Evolutionary conservation across 2,888 invertebrate genomes (phyloP).

Genomic region (Augiades crinisus): DNA sequence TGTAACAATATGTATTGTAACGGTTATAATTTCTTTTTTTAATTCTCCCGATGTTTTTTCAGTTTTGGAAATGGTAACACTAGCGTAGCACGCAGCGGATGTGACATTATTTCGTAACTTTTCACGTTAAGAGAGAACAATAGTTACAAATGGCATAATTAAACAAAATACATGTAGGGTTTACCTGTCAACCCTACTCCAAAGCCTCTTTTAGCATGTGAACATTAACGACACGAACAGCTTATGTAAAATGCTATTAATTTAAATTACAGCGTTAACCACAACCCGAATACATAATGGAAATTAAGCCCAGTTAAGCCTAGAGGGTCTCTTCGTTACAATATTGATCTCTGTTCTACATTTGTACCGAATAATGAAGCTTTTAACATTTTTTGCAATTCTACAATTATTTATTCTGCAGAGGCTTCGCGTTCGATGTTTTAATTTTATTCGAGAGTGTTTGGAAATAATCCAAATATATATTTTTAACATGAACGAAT

Average conservation of each 20-base stretch:
- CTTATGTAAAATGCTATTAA: slow-evolving; percentile 7
- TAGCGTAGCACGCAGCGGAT: no score
- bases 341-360: slow-evolving; percentile 3
- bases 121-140: no score
- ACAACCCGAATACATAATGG: slow-evolving; percentile 1
- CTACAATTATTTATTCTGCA: slow-evolving; percentile 4
- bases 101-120: no score
- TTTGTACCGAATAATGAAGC: slow-evolving; percentile 7
- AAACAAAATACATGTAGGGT: not conserved
- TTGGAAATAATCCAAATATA: slow-evolving; percentile 14
- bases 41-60: no score
- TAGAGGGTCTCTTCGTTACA: not conserved
- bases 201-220: not conserved
- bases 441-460: not conserved
- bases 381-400: not conserved
- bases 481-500: no score
- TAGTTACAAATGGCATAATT: no score
- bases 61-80: no score
- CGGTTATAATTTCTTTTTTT: no score
- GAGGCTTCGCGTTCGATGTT: not conserved
- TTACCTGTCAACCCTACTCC: not conserved
- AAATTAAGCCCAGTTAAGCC: not conserved
- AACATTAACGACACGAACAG: slow-evolving; percentile 1
- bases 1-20: no score
- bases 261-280: slow-evolving; percentile 2